Percentiles rank a stretch among this genome's conserved stretches.
phyloP scores from a whole-genome alignment of 2,888 invertebrate genomes.

The Drosophila tanythrix region DNA sequence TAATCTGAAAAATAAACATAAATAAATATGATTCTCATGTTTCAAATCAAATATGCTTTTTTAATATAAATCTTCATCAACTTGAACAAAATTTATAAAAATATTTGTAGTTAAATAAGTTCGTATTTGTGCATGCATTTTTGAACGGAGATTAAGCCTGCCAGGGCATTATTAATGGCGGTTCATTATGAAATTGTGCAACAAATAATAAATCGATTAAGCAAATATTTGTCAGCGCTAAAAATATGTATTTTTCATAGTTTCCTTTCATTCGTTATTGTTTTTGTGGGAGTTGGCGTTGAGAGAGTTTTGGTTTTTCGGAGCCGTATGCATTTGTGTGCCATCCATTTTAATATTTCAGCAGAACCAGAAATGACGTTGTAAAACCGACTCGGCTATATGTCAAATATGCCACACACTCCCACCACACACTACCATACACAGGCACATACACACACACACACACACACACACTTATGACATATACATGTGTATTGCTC shows the following conservation, averaged over 20 bases:
- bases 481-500: slow-evolving; percentile 25
- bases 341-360: slow-evolving; percentile 79
- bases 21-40: not conserved
- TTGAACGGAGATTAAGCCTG: slow-evolving; percentile 48
- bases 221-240: slow-evolving; percentile 77
- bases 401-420: slow-evolving; percentile 71
- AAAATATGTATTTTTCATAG: slow-evolving; percentile 69
- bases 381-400: slow-evolving; percentile 80
- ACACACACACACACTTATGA: not conserved
- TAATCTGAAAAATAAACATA: not conserved
- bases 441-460: not conserved
- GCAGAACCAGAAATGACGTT: slow-evolving; percentile 80
- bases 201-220: slow-evolving; percentile 80
- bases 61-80: not conserved
- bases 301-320: slow-evolving; percentile 25
- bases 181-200: slow-evolving; percentile 77
- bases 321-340: slow-evolving; percentile 65
- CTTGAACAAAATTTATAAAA: not conserved
- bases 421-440: slow-evolving; percentile 22
- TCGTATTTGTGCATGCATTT: slow-evolving; percentile 27
- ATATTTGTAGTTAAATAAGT: not conserved
- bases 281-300: slow-evolving; percentile 13
- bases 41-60: not conserved
- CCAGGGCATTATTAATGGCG: slow-evolving; percentile 67
- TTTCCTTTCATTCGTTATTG: slow-evolving; percentile 27